A percentile compares a stretch with the other conserved stretches of the same genome.
Evolutionary conservation across 2,888 invertebrate species (phyloP).

Genomic region (Ormyrus thymus): DNA sequence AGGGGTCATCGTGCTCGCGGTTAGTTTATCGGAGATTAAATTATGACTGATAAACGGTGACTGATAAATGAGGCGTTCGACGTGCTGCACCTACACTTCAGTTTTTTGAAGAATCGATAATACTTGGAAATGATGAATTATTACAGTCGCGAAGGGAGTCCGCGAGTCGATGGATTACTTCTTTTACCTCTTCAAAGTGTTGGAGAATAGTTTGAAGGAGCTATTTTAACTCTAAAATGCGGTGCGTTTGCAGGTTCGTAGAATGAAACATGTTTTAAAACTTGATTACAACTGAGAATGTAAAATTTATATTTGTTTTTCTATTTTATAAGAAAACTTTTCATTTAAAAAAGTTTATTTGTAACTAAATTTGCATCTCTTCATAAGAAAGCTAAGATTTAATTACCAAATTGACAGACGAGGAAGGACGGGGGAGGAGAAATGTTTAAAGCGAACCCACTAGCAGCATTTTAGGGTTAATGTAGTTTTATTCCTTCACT

Average conservation of each 20-base stretch:
- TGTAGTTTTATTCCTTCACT: no score
- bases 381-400: constrained; percentile 17
- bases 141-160: constrained; percentile 24
- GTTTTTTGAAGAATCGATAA: not conserved
- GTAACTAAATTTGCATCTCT: constrained; percentile 5
- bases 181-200: constrained; percentile 17
- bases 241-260: not conserved
- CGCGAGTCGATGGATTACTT: constrained; percentile 7
- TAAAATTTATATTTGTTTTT: constrained; percentile 19
- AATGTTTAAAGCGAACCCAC: no score
- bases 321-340: constrained; percentile 6
- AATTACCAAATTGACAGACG: no score
- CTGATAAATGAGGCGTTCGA: constrained; percentile 29
- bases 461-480: no score
- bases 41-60: constrained; percentile 1
- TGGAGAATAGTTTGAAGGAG: constrained; percentile 20
- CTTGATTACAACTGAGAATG: not conserved
- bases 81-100: constrained; percentile 45
- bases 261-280: not conserved
- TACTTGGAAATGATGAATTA: constrained; percentile 32
- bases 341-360: not conserved
- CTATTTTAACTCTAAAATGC: constrained; percentile 48
- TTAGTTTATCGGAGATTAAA: constrained; percentile 24
- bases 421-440: no score
- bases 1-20: not conserved